Evolutionary conservation across 2,797 vertebrate genomes (phyloP).

Genomic region (Xenops minutus): DNA sequence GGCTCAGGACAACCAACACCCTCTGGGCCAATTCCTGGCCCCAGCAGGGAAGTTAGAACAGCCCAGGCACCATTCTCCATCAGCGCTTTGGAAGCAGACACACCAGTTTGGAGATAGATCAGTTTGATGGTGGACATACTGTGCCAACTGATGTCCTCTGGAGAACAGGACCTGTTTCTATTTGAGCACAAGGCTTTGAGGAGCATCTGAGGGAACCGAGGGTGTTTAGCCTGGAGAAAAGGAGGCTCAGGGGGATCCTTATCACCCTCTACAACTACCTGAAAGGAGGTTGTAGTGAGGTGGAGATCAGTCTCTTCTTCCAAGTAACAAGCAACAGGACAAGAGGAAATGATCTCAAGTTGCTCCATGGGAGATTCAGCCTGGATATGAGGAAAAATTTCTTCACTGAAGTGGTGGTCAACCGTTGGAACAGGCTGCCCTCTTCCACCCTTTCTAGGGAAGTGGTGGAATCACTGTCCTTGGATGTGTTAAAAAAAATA

Average conservation of each 20-base stretch:
- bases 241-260: neutral
- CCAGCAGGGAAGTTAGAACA: neutral
- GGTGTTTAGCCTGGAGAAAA: neutral
- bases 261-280: neutral
- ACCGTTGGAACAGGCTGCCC: neutral
- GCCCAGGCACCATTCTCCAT: neutral
- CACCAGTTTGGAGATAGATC: fast-evolving
- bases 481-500: neutral
- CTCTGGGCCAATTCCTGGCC: neutral
- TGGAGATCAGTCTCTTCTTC: neutral
- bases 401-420: neutral
- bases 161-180: neutral
- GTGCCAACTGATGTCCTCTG: neutral
- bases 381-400: neutral
- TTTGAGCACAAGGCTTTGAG: neutral
- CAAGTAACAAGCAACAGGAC: neutral
- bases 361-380: neutral
- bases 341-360: neutral
- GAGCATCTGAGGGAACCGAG: neutral
- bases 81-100: neutral
- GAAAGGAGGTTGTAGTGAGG: neutral
- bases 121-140: neutral
- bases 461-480: neutral
- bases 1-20: neutral
- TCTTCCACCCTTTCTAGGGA: neutral